Base-by-base conservation (phyloP, 2,797 vertebrate species). In the Brachymystax lenok region DNA sequence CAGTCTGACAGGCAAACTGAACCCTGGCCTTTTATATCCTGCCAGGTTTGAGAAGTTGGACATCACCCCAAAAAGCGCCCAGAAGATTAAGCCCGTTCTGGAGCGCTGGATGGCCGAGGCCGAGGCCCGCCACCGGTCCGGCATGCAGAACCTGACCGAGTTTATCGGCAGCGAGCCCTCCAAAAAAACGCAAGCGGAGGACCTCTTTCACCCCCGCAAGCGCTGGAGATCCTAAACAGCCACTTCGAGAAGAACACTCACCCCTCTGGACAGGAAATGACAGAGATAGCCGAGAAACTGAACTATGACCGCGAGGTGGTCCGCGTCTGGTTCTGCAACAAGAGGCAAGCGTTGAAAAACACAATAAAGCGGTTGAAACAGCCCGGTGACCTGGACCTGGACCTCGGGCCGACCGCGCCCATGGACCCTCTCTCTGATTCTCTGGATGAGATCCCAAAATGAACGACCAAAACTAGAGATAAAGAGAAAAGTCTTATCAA, bases 21-120 rank as follows among this genome's bases (percentile, higher is more conserved):
- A 99, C 95, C 98, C 98, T 99, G 98, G 98, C 97, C 98, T 99
- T 99, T 99, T 99, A 98, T 99, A 99, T 98, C 98, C 98, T 99
- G 98, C 98, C 98, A 99, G 98, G 98, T 99, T 99, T 97, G 98
- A 99, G 98, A 99, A 99, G 98, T 97, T 99, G 97, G 98, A 99
- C 97, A 99, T 99, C 98, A 99, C 98, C 92, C 98, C 98, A 97
- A 99, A 99, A 99, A 99, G 98, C 95, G 98, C 98, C 95, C 98
- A 99, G 98, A 99, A 99, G 98, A 99, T 99, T 94, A 99, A 99
- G 96, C 98, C 98, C 85, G 98, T 99, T 96, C 97, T 99, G 97
- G 98, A 99, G 96, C 97, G 98, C 95, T 99, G 98, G 98, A 99
- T 99, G 98, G 97, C 98, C 90, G 98, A 99, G 98, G 98, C 98